These are phyloP conservation scores for Nycteola revayana DNA, from an alignment of 2,888 invertebrate species.

Conservation along the genomic window DNA sequence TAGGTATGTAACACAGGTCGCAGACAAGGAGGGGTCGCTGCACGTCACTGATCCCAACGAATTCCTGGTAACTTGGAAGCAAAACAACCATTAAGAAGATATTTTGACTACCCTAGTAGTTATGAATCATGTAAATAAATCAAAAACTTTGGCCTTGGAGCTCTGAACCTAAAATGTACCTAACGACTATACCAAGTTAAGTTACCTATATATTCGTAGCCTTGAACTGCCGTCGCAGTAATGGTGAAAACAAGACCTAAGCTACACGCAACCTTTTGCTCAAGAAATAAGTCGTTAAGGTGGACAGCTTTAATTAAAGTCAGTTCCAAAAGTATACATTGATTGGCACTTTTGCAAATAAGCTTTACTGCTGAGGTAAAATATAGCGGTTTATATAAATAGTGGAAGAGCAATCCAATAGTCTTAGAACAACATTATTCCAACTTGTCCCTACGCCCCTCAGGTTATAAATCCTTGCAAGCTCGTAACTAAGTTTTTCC, in stretches of 20 bases:
- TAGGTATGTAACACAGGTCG: conserved; percentile 9
- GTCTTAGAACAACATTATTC: conserved; percentile 17
- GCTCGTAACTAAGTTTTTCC: conserved; percentile 42
- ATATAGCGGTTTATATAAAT: conserved; percentile 19
- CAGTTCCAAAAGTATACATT: conserved; percentile 18
- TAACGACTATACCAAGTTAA: conserved; percentile 21
- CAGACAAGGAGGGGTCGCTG: conserved; percentile 40
- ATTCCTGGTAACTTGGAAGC: conserved; percentile 39
- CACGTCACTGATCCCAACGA: conserved; percentile 28
- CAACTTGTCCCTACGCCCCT: conserved; percentile 30
- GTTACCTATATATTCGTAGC: conserved; percentile 24
- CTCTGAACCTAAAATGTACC: conserved; percentile 19
- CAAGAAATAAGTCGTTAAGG: conserved; percentile 19
- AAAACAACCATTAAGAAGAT: conserved; percentile 29
- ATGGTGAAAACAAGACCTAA: conserved; percentile 26
- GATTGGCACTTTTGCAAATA: conserved; percentile 10
- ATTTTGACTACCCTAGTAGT: conserved; percentile 18
- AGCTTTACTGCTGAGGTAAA: conserved; percentile 24
- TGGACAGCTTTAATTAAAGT: conserved; percentile 15
- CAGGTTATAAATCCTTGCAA: conserved; percentile 49
- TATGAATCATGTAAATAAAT: conserved; percentile 27
- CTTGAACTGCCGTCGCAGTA: conserved; percentile 30
- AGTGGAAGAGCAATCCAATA: conserved; percentile 31
- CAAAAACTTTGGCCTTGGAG: conserved; percentile 24
- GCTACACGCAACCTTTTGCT: conserved; percentile 27